Base-by-base conservation (phyloP, 2,888 invertebrate genomes). In the Hemaris fuciformis region DNA sequence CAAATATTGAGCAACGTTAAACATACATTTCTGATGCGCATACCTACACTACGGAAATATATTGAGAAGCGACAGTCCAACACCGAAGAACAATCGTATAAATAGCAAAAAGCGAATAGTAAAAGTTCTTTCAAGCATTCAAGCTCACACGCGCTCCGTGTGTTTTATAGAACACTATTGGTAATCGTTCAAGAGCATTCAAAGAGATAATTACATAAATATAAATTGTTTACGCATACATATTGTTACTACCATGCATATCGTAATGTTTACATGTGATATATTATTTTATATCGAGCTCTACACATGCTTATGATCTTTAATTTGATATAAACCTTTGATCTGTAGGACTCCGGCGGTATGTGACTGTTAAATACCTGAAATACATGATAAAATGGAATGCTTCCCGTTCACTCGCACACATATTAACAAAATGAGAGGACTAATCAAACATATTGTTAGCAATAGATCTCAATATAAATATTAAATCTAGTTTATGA, bases 301-400 rank as follows among this genome's bases (percentile, higher is more conserved):
- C 87, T 89, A 89, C 86, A 79, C 90, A 92, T 91, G 91, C 91
- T 87, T 81, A 91, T 86, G 85, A 88, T 84, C 79, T 87, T 90
- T 83, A 88, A 91, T 80, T 88, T 86, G 93, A 94, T 94, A 95
- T 94, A 94, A 95, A 96, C 96, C 96, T 97, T 97, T 93, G 97
- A 96, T 95, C 97, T 96, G 95, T 96, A 97, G 89, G 97, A 96
- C 94, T 97, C 97, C 95, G 96, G 96, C 94, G 96, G 96, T 94
- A 97, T 96, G 95, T 98, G 98, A 95, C 97, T 97, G 95, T 97
- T 98, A 95, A 97, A 97, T 89, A 97, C 97, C 97, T 97, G 95
- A 89, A 96, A 96, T 94, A 90, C 89, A 91, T 83, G 83, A 89
- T 81, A 90, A 81, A 88, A 89, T 90, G 89, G 88, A 89, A 87